Evolutionary conservation across 2,113 vertebrate genomes (phyloP), one percentile per base, ranked within the genome.

Genomic region (Lasiurus cinereus): DNA sequence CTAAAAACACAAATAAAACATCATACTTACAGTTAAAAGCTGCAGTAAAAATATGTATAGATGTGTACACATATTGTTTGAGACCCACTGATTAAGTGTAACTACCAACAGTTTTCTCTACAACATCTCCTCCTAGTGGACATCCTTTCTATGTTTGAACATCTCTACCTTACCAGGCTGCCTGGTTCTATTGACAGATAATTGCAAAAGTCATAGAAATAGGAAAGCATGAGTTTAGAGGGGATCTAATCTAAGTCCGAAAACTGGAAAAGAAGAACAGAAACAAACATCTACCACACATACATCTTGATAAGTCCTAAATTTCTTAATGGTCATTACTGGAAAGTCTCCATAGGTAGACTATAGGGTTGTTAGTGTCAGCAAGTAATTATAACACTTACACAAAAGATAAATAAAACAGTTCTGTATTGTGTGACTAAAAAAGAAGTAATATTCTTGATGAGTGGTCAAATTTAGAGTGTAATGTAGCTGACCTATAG

Each of bases 1-100:
- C 14, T 92, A 76, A 79, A 88, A 95, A 64, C 54, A 94, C 74
- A 93, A 72, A 80, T 74, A 88, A 96, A 88, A 87, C 18, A 85
- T 33, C 16, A 86, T 5, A 74, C 10, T 76, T 77, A 10, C 43
- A 69, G 69, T 69, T 78, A 76, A 85, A 87, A 82, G 9, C 29
- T 73, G 10, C 24, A 88, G 29, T 84, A 77, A 72, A 69, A 76
- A 88, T 22, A 39, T 36, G 64, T 33, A 79, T 64, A 11, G 27
- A 66, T 90, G 9, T 52, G 18, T 54, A 86, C 4, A 48, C 33
- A 36, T 13, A 83, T 27, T 31, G 29, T 39, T 78, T 76, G 52
- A 85, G 52, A 82, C 19, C n/a, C 33, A 52, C 10, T 67, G 50
- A 78, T 48, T 8, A 50, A 74, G 48, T 70, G 2, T 39, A 80